Percentiles rank a stretch among this genome's conserved stretches.
These are phyloP conservation scores for Machimus atricapillus DNA, from an alignment of 2,888 invertebrate species.

Conservation along the genomic window DNA sequence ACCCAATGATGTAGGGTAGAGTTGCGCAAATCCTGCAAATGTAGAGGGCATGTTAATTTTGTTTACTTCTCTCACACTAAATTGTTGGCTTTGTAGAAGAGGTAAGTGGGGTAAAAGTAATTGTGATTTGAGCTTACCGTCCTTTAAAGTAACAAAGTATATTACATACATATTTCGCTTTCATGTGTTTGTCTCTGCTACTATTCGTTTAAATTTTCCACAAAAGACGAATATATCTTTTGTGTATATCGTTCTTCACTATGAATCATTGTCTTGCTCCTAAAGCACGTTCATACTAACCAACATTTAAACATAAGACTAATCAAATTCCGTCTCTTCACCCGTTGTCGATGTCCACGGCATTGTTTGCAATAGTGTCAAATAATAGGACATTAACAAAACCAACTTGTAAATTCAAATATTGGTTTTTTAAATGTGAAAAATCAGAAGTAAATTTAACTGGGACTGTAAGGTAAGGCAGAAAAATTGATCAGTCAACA, in stretches of 20 bases:
- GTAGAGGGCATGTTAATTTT: not conserved
- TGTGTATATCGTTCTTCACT: not conserved
- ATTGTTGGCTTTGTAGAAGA: not conserved
- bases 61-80: not conserved
- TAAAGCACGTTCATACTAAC: not conserved
- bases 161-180: not conserved
- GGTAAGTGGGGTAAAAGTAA: not conserved
- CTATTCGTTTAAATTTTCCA: not conserved
- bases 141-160: not conserved
- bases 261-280: not conserved
- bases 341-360: not conserved
- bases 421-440: not conserved
- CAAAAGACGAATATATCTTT: not conserved
- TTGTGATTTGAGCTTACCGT: not conserved
- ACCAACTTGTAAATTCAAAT: not conserved
- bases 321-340: not conserved
- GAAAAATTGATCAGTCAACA: not conserved
- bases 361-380: not conserved
- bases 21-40: not conserved
- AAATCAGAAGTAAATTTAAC: not conserved
- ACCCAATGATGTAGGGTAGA: not conserved
- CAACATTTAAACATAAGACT: not conserved
- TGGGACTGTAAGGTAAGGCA: not conserved
- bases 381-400: not conserved
- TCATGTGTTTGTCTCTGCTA: not conserved